Evolutionary conservation across 2,797 vertebrate species (phyloP).

Genomic region (Channallabes apus): DNA sequence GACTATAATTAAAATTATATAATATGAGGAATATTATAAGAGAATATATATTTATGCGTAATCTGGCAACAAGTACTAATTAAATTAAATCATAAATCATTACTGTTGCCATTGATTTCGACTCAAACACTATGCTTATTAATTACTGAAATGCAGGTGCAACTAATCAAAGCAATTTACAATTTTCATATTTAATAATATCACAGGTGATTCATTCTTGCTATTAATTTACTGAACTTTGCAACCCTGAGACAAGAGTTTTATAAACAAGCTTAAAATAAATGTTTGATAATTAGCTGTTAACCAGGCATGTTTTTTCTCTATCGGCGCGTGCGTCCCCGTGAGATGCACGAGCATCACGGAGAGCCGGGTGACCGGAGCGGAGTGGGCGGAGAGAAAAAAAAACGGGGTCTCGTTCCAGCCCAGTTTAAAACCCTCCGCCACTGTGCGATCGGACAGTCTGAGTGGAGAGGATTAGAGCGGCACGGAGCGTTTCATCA

Average conservation of each 20-base stretch:
- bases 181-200: neutral
- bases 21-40: neutral
- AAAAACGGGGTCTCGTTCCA: neutral
- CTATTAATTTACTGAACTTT: too few species aligned
- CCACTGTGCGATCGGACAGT: slow-evolving; percentile 16
- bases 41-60: neutral
- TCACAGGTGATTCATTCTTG: neutral
- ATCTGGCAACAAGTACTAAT: neutral
- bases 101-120: too few species aligned
- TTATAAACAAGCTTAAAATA: neutral
- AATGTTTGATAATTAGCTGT: neutral
- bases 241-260: too few species aligned
- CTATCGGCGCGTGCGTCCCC: neutral
- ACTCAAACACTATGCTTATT: neutral
- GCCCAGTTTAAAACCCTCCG: slow-evolving; percentile 31
- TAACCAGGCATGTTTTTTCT: neutral
- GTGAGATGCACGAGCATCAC: slow-evolving; percentile 16
- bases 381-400: slow-evolving; percentile 12
- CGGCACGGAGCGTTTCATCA: slow-evolving; percentile 6
- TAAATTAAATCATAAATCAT: neutral
- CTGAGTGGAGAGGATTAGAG: neutral
- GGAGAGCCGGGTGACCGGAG: neutral
- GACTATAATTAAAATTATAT: too few species aligned
- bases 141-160: neutral
- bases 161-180: neutral